Evolutionary conservation across 2,797 vertebrate species (phyloP).

Genomic region (Otus scops): DNA sequence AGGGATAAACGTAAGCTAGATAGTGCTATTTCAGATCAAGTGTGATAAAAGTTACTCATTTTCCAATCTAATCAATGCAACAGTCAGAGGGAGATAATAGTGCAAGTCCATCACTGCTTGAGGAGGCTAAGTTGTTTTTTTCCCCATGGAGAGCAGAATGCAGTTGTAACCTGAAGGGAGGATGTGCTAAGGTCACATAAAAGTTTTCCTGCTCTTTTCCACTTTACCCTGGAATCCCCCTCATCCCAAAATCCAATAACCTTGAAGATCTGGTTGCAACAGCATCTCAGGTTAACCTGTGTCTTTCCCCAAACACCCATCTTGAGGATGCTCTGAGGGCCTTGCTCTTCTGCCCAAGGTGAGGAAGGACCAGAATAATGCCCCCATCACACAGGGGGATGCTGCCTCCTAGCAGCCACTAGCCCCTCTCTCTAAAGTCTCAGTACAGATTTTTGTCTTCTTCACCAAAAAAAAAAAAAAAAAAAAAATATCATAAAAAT

Average conservation of each 20-base stretch:
- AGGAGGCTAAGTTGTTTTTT: neutral
- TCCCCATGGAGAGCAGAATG: neutral
- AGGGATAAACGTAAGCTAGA: slow-evolving; percentile 2
- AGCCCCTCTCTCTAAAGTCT: neutral
- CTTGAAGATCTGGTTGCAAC: neutral
- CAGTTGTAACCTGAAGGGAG: neutral
- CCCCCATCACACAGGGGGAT: neutral
- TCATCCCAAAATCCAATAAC: neutral
- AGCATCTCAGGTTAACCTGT: neutral
- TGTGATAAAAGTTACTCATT: slow-evolving; percentile 60
- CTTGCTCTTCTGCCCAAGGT: neutral
- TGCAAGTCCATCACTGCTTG: neutral
- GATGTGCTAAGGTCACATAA: neutral
- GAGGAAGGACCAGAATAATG: neutral
- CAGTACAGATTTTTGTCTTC: neutral
- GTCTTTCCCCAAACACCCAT: neutral
- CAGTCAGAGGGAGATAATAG: slow-evolving; percentile 7
- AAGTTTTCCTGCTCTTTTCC: neutral
- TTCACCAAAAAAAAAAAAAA: neutral
- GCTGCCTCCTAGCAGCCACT: neutral
- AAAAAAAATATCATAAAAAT: neutral
- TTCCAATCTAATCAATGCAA: slow-evolving; percentile 47
- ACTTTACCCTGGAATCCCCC: neutral
- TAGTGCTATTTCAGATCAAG: slow-evolving; percentile 39
- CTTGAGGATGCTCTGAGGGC: neutral